Evolutionary conservation across 2,888 invertebrate genomes (phyloP).

Genomic region (Heliconius sara): DNA sequence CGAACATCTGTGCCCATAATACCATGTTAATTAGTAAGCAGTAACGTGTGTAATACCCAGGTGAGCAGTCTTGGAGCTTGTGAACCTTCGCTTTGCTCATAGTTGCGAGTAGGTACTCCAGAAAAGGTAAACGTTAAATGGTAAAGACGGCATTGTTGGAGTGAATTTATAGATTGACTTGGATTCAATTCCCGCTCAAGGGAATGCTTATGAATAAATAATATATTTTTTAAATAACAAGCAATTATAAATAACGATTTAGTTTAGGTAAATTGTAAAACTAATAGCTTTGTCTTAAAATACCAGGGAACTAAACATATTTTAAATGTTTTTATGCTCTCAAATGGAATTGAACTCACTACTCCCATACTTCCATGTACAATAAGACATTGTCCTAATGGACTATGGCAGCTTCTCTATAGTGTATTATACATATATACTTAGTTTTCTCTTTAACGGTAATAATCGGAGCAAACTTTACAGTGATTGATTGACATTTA

Average conservation of each 20-base stretch:
- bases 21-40: conserved; percentile 1
- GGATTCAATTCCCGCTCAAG: background rate
- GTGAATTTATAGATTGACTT: background rate
- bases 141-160: too few species aligned
- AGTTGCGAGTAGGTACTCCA: background rate
- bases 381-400: background rate
- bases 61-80: background rate
- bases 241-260: too few species aligned
- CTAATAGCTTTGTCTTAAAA: background rate
- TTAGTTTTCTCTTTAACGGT: background rate
- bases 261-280: too few species aligned
- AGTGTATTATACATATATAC: background rate
- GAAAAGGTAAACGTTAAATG: background rate
- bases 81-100: background rate
- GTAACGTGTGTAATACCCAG: conserved; percentile 15
- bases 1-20: background rate
- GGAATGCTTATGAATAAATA: too few species aligned
- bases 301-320: background rate
- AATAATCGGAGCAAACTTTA: conserved; percentile 13
- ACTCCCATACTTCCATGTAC: background rate
- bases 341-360: background rate
- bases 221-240: too few species aligned
- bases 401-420: background rate
- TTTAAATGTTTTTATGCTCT: background rate
- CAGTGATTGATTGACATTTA: conserved; percentile 21